Conservation (phyloP, 2,888 invertebrate species). For the Loripinus fragilis region DNA sequence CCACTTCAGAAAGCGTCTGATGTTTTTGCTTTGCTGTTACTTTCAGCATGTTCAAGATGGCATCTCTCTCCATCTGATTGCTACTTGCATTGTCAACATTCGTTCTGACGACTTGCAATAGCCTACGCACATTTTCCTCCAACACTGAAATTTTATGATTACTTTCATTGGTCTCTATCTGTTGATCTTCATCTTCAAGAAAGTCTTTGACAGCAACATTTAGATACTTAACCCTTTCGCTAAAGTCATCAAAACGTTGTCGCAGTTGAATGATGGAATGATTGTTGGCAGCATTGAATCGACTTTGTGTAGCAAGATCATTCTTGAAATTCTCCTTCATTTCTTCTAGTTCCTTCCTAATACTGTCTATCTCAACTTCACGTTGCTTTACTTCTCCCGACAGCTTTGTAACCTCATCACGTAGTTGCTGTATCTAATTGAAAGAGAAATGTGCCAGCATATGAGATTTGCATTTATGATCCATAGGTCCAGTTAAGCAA, state of each 20-base stretch:
- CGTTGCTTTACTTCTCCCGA: slow-evolving; percentile 48
- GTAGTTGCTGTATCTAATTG: slow-evolving; percentile 54
- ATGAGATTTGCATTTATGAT: too few species aligned
- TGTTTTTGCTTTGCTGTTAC: slow-evolving; percentile 47
- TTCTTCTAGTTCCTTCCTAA: slow-evolving; percentile 52
- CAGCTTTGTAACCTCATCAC: slow-evolving; percentile 44
- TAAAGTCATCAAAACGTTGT: slow-evolving; percentile 64
- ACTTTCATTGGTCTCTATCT: slow-evolving; percentile 49
- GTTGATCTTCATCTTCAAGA: slow-evolving; percentile 42
- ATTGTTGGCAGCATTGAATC: slow-evolving; percentile 72
- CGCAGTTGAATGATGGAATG: slow-evolving; percentile 64
- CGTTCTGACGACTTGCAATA: slow-evolving; percentile 55
- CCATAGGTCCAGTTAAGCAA: too few species aligned
- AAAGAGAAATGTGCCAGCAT: too few species aligned
- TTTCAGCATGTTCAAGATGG: slow-evolving; percentile 53
- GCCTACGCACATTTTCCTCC: slow-evolving; percentile 59
- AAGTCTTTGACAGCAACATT: slow-evolving; percentile 61
- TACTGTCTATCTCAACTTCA: slow-evolving; percentile 49
- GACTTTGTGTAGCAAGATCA: slow-evolving; percentile 65
- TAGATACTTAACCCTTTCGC: slow-evolving; percentile 56
- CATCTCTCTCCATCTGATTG: slow-evolving; percentile 53
- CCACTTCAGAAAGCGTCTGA: slow-evolving; percentile 60
- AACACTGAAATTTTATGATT: slow-evolving; percentile 61
- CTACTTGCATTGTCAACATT: slow-evolving; percentile 49
- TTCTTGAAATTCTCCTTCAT: slow-evolving; percentile 53